These are phyloP conservation scores for Coturnix japonica DNA, from an alignment of 2,113 vertebrate species.

Conservation along the genomic window DNA sequence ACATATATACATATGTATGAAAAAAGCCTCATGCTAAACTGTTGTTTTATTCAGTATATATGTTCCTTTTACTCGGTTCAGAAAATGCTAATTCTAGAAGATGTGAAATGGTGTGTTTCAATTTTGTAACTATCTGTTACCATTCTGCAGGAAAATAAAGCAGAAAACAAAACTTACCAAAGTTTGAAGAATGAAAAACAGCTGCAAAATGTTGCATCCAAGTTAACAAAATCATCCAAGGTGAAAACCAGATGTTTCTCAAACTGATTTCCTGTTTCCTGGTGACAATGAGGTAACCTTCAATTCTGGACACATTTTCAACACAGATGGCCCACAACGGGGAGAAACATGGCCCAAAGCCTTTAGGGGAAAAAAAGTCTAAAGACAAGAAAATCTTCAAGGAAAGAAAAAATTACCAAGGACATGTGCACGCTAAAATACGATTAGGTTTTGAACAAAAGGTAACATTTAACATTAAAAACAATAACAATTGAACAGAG, in stretches of 20 bases:
- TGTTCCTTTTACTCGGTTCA: not conserved
- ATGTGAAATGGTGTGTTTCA: not conserved
- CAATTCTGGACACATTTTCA: constrained; percentile 45
- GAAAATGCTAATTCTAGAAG: not conserved
- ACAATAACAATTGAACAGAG: not conserved
- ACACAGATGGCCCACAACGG: constrained; percentile 40
- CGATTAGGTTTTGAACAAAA: not conserved
- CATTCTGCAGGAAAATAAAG: not conserved
- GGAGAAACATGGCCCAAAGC: not conserved
- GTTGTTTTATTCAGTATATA: not conserved
- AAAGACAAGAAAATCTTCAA: not conserved
- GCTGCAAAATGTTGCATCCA: constrained; percentile 57
- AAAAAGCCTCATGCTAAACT: not conserved
- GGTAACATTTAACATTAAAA: not conserved
- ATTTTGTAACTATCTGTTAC: not conserved
- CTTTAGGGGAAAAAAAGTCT: not conserved
- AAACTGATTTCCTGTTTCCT: constrained; percentile 67
- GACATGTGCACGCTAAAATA: not conserved
- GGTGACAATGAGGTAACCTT: constrained; percentile 63
- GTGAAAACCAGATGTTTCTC: constrained; percentile 71
- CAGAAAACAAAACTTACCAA: not conserved
- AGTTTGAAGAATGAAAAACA: constrained; percentile 23
- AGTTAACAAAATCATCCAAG: constrained; percentile 51
- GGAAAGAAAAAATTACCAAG: not conserved
- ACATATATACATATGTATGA: no score